Conservation (phyloP, 2,888 invertebrate genomes). For the Leucoma salicis region DNA sequence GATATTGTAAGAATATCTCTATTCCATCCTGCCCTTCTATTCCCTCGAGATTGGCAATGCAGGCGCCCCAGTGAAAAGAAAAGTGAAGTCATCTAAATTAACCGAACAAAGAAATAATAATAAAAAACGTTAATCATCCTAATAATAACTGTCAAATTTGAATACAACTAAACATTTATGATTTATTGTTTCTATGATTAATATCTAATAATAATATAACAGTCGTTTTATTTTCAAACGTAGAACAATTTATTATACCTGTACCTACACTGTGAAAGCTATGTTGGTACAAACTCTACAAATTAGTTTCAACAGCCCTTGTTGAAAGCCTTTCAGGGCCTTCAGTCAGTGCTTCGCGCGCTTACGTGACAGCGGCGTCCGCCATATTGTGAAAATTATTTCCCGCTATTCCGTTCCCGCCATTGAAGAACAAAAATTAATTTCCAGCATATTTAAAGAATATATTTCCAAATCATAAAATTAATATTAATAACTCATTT, state of each 20-base stretch:
- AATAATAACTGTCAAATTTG: neutral
- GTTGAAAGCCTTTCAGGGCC: slow-evolving; percentile 40
- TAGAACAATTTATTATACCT: slow-evolving; percentile 12
- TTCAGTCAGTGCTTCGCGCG: slow-evolving; percentile 57
- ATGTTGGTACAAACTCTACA: slow-evolving; percentile 15
- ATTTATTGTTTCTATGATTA: neutral
- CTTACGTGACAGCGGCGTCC: slow-evolving; percentile 51
- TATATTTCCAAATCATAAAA: slow-evolving; percentile 4
- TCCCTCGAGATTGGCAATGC: no score
- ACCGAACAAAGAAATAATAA: neutral
- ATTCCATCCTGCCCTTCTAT: no score
- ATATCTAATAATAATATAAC: neutral
- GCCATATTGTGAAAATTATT: slow-evolving; percentile 42
- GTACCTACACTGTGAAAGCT: neutral
- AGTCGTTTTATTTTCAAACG: neutral
- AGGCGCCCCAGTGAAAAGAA: no score
- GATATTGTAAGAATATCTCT: no score
- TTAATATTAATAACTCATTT: neutral
- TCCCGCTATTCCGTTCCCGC: slow-evolving; percentile 50
- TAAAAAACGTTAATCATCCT: neutral
- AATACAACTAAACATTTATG: neutral
- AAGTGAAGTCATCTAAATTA: no score
- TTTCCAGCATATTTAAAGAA: neutral
- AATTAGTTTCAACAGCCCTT: slow-evolving; percentile 38
- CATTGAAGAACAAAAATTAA: slow-evolving; percentile 5